A percentile compares a stretch with the other conserved stretches of the same genome.
phyloP scores from a whole-genome alignment of 2,113 vertebrate species.

The Butorides virescens region DNA sequence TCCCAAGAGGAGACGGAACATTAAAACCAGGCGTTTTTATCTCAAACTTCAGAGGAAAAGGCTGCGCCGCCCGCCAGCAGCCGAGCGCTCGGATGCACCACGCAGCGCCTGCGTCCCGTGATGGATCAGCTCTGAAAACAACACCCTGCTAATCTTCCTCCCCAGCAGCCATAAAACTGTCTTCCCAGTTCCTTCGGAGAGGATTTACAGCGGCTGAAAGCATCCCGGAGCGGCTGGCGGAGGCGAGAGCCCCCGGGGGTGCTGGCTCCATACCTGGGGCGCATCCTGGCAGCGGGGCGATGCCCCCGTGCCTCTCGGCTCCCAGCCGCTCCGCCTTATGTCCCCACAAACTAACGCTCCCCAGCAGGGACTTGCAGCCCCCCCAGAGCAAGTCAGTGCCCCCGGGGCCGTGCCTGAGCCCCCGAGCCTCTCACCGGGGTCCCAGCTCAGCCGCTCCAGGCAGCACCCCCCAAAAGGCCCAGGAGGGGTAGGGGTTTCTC shows the following conservation, averaged over 20 bases:
- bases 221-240: background rate
- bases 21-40: background rate
- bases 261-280: background rate
- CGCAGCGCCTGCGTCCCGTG: background rate
- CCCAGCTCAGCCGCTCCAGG: fast-evolving
- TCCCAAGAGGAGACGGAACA: background rate
- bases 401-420: background rate
- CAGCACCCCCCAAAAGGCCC: background rate
- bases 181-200: background rate
- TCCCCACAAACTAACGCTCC: fast-evolving
- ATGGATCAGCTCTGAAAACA: slow-evolving; percentile 31
- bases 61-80: background rate
- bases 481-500: background rate
- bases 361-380: background rate
- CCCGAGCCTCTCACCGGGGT: fast-evolving
- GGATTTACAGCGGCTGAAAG: slow-evolving; percentile 31
- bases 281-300: fast-evolving
- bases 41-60: background rate
- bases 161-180: slow-evolving; percentile 39
- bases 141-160: slow-evolving; percentile 26
- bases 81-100: background rate
- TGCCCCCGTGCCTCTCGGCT: background rate
- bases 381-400: no score
- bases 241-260: fast-evolving
- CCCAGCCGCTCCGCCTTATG: background rate